Base-by-base conservation (phyloP, 2,888 invertebrate species). In the Parapristionchus giblindavisi region DNA sequence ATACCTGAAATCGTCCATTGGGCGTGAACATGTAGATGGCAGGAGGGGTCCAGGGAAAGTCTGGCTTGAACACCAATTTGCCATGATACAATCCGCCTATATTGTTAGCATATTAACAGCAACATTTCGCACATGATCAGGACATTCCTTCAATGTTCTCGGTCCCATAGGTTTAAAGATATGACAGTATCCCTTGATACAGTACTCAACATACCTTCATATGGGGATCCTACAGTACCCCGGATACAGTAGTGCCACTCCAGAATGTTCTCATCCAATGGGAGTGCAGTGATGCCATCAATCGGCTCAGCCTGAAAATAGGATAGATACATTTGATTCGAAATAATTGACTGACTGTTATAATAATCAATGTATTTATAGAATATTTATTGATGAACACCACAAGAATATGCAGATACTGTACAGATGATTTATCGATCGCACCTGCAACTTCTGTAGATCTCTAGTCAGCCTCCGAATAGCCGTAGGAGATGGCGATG, bases 231-330 rank as follows among this genome's bases (percentile, higher is more conserved):
- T 89, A 95, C 95, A 38, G 98, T 97, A 2, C 99, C 99, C 89
- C 92, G 92, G 0, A 99, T 95, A 65, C 97, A 94, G 89, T 98
- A 99, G 90, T 96, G 95, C 94, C 99, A 99, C 91, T 97, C 96
- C 76, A 99, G 91, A 84, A 99, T 96, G 89, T 99, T 98, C 40
- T 94, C 92, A 36, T 95, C 94, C 74, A 96, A 91, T 76, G 99
- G 99, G 88, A 95, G 94, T 0, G 84, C 85, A 27, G 56, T 73
- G 43, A 84, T 83, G 4, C 82, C 83, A 36, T 82, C 80, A 4
- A 80, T 68, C 4, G 83, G 83, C 51, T 82, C 82, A 74, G 78
- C 63, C 74, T 74, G 38, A 11, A 43, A 34, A 1, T 6, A 56
- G n/a, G 24, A 17, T 38, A 6, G 11, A 27, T 48, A 24, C 24